Base-by-base conservation (phyloP, 2,797 vertebrate genomes). In the Hippoglossus hippoglossus region DNA sequence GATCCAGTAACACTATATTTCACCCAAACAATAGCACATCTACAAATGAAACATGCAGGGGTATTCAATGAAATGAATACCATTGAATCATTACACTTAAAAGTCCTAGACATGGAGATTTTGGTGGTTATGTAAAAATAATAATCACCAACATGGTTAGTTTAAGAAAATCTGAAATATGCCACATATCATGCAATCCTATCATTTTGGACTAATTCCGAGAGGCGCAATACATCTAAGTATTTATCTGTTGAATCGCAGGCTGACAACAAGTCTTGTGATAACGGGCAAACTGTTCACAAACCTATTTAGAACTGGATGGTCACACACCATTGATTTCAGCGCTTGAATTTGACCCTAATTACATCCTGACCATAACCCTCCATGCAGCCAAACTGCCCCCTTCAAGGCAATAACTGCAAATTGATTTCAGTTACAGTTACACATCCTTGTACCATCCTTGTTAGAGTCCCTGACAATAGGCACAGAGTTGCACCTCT, bases 381-480 rank as follows among this genome's bases (percentile, higher is more conserved):
- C 58, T 56, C 5, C 22, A 49, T 63, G 8, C 28, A 69, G 8
- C 19, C 28, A 63, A 61, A 78, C 63, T 24, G 64, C 25, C 26
- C 46, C 24, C 68, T 72, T 67, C 54, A 54, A 73, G 55, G 61
- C 58, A 75, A 85, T 79, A 70, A 64, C 59, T 58, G 62, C 31
- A 67, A 62, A 78, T 69, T 56, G 68, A 85, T 85, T 67, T 77
- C 73, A 51, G 53, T 60, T 73, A 67, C 47, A 77, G 60, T 71
- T 62, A 76, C 44, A 71, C 47, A 28, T 22, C 31, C 62, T 50
- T 53, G 25, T 44, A 50, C 57, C 46, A 15, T 67, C 60, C 28
- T 39, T 31, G 26, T 73, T 53, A 50, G 16, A 63, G 34, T 69
- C 47, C 15, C 49, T 76, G 64, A 84, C 70, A 81, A 63, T 18